Conservation (phyloP, 2,113 vertebrate genomes). For the Helogale parvula region DNA sequence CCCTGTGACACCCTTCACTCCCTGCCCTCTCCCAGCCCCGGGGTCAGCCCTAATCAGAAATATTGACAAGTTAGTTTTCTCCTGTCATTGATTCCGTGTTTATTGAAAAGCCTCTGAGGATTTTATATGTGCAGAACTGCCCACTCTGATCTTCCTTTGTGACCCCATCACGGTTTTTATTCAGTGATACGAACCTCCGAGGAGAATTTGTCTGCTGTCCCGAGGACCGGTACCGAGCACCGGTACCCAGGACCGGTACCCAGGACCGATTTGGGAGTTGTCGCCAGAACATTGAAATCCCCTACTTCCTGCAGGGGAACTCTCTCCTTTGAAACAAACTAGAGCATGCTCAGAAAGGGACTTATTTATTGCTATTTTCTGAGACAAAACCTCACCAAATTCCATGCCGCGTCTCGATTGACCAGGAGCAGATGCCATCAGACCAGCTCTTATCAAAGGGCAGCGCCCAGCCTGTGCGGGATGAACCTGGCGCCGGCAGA, state of each 20-base stretch:
- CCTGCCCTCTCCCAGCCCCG: background rate
- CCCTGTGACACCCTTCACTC: accelerated
- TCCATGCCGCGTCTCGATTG: accelerated
- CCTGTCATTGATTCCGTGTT: background rate
- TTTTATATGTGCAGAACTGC: background rate
- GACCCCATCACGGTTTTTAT: background rate
- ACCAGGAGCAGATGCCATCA: too few species aligned
- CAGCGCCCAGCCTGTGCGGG: accelerated
- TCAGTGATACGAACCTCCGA: background rate
- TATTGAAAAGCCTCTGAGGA: background rate
- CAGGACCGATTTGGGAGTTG: background rate
- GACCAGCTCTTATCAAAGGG: accelerated
- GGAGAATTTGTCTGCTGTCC: background rate
- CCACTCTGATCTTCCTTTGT: background rate
- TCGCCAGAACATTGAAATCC: background rate
- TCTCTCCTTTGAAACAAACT: background rate
- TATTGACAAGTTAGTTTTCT: background rate
- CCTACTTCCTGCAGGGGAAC: background rate
- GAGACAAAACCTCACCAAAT: too few species aligned
- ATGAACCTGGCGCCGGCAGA: accelerated
- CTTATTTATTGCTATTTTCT: background rate
- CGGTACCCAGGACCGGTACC: background rate
- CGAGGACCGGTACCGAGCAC: background rate
- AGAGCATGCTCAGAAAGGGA: background rate
- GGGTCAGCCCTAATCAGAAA: background rate